A percentile compares a stretch with the other conserved stretches of the same genome.
phyloP scores from a whole-genome alignment of 2,113 vertebrate species.

The Saguinus imperator region DNA sequence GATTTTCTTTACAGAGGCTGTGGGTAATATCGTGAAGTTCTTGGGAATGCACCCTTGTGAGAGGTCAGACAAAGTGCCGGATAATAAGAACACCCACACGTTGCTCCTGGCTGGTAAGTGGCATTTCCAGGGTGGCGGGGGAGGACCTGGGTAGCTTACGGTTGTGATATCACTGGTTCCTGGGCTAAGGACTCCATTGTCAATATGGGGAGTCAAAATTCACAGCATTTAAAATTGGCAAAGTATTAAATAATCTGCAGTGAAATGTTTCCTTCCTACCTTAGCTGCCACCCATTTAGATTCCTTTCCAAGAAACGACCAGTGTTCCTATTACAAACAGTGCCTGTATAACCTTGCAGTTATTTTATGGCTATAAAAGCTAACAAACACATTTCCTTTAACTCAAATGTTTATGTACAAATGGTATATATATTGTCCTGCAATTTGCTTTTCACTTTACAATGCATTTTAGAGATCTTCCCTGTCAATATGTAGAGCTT shows the following conservation, averaged over 20 bases:
- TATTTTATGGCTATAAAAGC: neutral
- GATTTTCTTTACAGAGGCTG: conserved; percentile 83
- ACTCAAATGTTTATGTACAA: neutral
- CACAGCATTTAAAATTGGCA: neutral
- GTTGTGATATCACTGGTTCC: neutral
- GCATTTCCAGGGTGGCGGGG: neutral
- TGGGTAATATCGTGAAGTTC: conserved; percentile 89
- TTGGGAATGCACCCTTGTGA: conserved; percentile 91
- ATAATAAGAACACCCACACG: conserved; percentile 88
- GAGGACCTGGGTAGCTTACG: neutral
- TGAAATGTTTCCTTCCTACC: neutral
- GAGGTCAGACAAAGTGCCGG: conserved; percentile 88
- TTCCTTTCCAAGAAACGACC: neutral
- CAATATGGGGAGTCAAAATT: neutral
- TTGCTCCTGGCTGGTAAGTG: conserved; percentile 87
- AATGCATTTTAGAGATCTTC: neutral
- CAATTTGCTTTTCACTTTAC: neutral
- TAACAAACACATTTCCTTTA: neutral
- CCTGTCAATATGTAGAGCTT: neutral
- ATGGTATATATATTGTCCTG: neutral
- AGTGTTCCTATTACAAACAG: neutral
- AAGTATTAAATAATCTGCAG: neutral
- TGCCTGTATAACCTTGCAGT: neutral
- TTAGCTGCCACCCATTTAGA: neutral
- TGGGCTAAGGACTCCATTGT: neutral